Conservation (phyloP, 2,888 invertebrate genomes). For the Lagria hirta region DNA sequence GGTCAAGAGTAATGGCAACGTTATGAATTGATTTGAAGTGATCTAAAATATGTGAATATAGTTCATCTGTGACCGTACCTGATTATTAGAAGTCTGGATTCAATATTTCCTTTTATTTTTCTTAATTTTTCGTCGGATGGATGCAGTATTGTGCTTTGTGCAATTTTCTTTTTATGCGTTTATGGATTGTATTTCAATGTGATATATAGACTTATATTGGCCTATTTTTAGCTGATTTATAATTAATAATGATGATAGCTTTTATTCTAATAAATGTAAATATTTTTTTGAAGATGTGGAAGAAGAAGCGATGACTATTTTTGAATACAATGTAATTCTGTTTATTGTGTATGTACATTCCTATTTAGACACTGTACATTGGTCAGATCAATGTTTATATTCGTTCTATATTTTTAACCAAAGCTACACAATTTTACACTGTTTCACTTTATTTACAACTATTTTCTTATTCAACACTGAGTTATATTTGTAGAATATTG, state of each 20-base stretch:
- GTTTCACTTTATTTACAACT: slow-evolving; percentile 11
- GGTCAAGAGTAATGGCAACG: slow-evolving; percentile 77
- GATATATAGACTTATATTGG: slow-evolving; percentile 35
- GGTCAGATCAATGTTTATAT: too few species aligned
- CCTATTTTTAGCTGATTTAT: slow-evolving; percentile 26
- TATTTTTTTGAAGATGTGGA: slow-evolving; percentile 17
- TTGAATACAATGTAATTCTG: slow-evolving; percentile 10
- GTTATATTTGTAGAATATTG: slow-evolving; percentile 18
- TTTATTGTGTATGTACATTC: slow-evolving; percentile 18
- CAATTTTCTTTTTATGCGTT: slow-evolving; percentile 21
- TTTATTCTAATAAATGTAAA: slow-evolving; percentile 17
- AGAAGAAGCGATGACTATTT: slow-evolving; percentile 21
- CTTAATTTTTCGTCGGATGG: slow-evolving; percentile 4
- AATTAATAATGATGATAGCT: slow-evolving; percentile 3
- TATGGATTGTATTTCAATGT: slow-evolving; percentile 35
- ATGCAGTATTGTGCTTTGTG: slow-evolving; percentile 28
- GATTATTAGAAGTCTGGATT: slow-evolving; percentile 28
- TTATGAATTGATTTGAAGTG: slow-evolving; percentile 8
- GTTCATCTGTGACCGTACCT: slow-evolving; percentile 36
- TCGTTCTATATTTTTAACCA: slow-evolving; percentile 18
- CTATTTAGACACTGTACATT: slow-evolving; percentile 8
- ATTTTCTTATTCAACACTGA: slow-evolving; percentile 3
- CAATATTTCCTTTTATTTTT: slow-evolving; percentile 12
- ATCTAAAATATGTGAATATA: slow-evolving; percentile 5
- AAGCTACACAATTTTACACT: slow-evolving; percentile 11